Evolutionary conservation across 2,888 invertebrate genomes (phyloP), one percentile per base, ranked within the genome.

Genomic region (Ochropacha duplaris): DNA sequence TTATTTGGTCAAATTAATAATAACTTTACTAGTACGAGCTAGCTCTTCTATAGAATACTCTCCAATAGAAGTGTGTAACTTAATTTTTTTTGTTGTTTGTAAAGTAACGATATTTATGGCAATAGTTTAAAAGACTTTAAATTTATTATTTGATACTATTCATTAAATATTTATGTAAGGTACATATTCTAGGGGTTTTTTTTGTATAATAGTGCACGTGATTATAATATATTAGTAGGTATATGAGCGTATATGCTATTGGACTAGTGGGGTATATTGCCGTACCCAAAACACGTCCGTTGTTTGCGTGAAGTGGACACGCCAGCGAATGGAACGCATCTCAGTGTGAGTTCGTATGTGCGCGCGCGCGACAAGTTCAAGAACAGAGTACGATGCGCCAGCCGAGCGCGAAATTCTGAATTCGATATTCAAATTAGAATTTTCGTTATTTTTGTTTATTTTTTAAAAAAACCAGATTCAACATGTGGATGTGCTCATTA

Each of bases 401-500:
- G 74, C 70, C 60, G 81, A 78, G 85, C 82, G 86, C 85, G 79
- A 84, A 83, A 79, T 78, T 85, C 72, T 83, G 76, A 84, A 80
- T 80, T 76, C 64, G 65, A 83, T 76, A 78, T 79, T 78, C 69
- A 60, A 77, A 73, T 74, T 76, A 54, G 54, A 55, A 61, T 55
- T 65, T 64, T 68, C 69, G 52, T 56, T 71, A 69, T 69, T 67
- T 72, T 75, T 71, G 62, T 72, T 71, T 69, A 71, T 69, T 77
- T 72, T 69, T 68, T 65, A 68, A 68, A n/a, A n/a, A 62, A 74
- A 77, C 66, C 74, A 79, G 65, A 72, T 64, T 68, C 79, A 86
- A 71, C 71, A 92, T 91, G 91, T 87, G 85, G 83, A 88, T 87
- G 87, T 86, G 85, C 72, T 76, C 79, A 76, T 80, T 84, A 68